These are phyloP conservation scores for Synanthedon tipuliformis DNA, from an alignment of 2,888 invertebrate genomes.

Conservation along the genomic window DNA sequence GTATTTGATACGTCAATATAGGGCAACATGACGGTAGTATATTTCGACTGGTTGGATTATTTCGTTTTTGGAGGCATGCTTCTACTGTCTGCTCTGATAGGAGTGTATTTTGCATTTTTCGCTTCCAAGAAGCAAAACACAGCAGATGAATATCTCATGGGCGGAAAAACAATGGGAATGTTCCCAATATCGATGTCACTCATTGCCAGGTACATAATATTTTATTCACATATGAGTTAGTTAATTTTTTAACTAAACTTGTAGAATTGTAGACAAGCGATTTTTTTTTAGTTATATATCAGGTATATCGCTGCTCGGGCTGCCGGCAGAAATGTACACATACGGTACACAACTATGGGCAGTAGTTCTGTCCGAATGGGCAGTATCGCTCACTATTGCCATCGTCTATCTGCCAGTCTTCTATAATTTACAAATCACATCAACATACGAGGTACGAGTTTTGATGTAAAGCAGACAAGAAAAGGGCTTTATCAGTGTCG, in stretches of 20 bases:
- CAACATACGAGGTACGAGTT: conserved; percentile 76
- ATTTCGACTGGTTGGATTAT: conserved; percentile 75
- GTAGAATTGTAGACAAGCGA: neutral
- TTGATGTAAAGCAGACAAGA: too few species aligned
- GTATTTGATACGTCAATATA: conserved; percentile 1
- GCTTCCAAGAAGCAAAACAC: conserved; percentile 76
- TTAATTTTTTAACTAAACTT: neutral
- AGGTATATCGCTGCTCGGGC: conserved; percentile 77
- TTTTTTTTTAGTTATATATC: conserved; percentile 75
- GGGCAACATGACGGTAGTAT: conserved; percentile 40
- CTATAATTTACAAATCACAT: conserved; percentile 78
- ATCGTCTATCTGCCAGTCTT: conserved; percentile 78
- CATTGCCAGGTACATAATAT: conserved; percentile 74
- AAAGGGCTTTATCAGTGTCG: too few species aligned
- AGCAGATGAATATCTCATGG: conserved; percentile 78
- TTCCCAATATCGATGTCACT: conserved; percentile 83
- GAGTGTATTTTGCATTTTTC: conserved; percentile 78
- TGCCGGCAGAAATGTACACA: conserved; percentile 82
- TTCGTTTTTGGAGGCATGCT: conserved; percentile 75
- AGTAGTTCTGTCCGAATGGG: conserved; percentile 72
- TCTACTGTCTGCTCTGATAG: conserved; percentile 74
- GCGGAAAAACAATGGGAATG: conserved; percentile 82
- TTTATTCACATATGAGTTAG: neutral
- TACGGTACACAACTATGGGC: conserved; percentile 81
- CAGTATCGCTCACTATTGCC: conserved; percentile 76